A percentile compares a stretch with the other conserved stretches of the same genome.
Conservation (phyloP, 2,888 invertebrate species). For the Microctonus brassicae region DNA sequence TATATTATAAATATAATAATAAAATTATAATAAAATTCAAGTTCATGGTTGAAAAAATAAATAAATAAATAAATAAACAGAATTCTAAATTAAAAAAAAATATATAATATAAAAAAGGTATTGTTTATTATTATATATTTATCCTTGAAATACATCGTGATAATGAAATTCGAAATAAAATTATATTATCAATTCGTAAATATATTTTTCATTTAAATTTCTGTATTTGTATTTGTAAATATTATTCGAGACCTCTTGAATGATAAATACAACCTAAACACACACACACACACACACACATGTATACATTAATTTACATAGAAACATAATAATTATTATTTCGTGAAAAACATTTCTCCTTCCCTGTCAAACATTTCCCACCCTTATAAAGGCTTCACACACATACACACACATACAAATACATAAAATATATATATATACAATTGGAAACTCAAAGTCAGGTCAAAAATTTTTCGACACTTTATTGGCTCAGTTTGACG, state of each 20-base stretch:
- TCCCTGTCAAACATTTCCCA: not conserved
- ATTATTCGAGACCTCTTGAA: too few species aligned
- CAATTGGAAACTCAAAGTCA: not conserved
- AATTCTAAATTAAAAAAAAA: not conserved
- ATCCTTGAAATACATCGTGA: not conserved
- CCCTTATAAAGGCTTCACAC: not conserved
- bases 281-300: not conserved
- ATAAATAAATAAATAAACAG: too few species aligned
- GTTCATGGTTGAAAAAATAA: too few species aligned
- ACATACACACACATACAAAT: not conserved
- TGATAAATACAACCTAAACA: not conserved
- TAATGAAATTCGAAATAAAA: not conserved
- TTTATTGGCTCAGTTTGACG: not conserved
- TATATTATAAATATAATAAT: too few species aligned
- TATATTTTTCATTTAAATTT: too few species aligned
- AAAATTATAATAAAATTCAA: too few species aligned
- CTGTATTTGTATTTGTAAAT: too few species aligned
- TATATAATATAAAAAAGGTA: too few species aligned
- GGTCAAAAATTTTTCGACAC: not conserved
- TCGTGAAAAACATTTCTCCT: not conserved
- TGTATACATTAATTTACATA: not conserved
- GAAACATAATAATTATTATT: not conserved
- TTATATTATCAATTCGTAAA: too few species aligned
- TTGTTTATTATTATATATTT: too few species aligned
- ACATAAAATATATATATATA: too few species aligned